Evolutionary conservation across 2,888 invertebrate species (phyloP).

Genomic region (Lepeophtheirus nordmannii): DNA sequence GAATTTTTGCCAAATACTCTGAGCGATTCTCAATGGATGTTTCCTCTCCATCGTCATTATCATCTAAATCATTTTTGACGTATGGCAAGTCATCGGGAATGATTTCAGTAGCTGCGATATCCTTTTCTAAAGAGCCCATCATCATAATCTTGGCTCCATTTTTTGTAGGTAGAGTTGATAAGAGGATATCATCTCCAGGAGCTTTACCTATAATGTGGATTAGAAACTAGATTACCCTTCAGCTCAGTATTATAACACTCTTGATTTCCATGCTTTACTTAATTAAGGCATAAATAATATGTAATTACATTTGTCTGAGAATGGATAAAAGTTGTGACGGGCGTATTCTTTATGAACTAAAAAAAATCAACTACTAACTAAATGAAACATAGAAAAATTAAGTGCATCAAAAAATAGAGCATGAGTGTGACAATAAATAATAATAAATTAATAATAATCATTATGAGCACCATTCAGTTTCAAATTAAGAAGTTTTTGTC

Average conservation of each 20-base stretch:
- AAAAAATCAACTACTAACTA: no score
- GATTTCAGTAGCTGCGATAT: conserved; percentile 63
- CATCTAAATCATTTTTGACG: conserved; percentile 73
- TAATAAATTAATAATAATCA: neutral
- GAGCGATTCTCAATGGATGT: conserved; percentile 50
- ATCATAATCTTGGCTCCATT: conserved; percentile 84
- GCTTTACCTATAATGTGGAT: conserved; percentile 51
- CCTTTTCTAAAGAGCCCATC: conserved; percentile 88
- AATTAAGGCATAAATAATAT: no score
- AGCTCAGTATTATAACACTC: neutral
- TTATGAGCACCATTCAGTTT: conserved; percentile 63
- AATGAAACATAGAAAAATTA: no score
- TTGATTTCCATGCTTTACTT: neutral
- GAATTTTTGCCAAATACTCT: conserved; percentile 39
- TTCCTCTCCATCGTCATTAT: conserved; percentile 55
- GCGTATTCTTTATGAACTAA: no score
- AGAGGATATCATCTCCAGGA: conserved; percentile 57
- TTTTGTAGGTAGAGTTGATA: conserved; percentile 63
- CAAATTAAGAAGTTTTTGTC: conserved; percentile 81
- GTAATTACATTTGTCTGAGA: no score
- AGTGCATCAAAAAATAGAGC: no score
- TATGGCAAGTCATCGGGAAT: conserved; percentile 67
- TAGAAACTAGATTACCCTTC: conserved; percentile 7
- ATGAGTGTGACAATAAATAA: no score
- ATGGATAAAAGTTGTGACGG: no score